These are phyloP conservation scores for Python bivittatus DNA, from an alignment of 2,113 vertebrate species.

Conservation along the genomic window DNA sequence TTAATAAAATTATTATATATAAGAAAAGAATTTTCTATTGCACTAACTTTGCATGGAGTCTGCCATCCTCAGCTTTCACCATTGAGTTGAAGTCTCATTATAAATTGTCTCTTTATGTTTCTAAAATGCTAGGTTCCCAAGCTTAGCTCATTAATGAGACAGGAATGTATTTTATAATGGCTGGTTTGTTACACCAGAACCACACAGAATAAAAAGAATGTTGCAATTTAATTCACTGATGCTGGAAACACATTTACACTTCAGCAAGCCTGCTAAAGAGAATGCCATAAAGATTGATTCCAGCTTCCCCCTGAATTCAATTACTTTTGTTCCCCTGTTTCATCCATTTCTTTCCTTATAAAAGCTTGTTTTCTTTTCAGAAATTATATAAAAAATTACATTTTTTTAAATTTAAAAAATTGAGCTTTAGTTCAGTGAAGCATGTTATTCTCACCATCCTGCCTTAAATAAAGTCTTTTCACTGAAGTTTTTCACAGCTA, in stretches of 20 bases:
- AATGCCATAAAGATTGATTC: conserved; percentile 17
- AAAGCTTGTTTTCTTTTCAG: conserved; percentile 10
- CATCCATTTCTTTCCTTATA: conserved; percentile 17
- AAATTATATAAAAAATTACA: not conserved
- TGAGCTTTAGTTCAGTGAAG: conserved; percentile 30
- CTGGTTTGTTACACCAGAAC: conserved; percentile 50
- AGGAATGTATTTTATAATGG: conserved; percentile 67
- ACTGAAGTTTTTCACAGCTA: conserved; percentile 74
- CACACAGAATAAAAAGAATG: conserved; percentile 49
- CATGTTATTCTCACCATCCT: not conserved
- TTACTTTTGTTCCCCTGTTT: conserved; percentile 50
- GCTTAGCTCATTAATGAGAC: conserved; percentile 68
- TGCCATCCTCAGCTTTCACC: conserved; percentile 56
- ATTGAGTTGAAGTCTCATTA: conserved; percentile 70
- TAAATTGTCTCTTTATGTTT: conserved; percentile 72
- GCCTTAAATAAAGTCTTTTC: conserved; percentile 68
- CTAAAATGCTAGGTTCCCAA: conserved; percentile 63
- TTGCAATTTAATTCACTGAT: conserved; percentile 56
- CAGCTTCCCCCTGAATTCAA: conserved; percentile 3
- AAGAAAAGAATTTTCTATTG: conserved; percentile 69
- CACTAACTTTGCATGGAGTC: conserved; percentile 62
- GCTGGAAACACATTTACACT: conserved; percentile 49
- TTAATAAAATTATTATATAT: too few species aligned
- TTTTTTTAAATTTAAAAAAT: conserved; percentile 31
- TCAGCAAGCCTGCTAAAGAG: conserved; percentile 40